Evolutionary conservation across 2,113 vertebrate species (phyloP).

Genomic region (Onychostruthus taczanowskii): DNA sequence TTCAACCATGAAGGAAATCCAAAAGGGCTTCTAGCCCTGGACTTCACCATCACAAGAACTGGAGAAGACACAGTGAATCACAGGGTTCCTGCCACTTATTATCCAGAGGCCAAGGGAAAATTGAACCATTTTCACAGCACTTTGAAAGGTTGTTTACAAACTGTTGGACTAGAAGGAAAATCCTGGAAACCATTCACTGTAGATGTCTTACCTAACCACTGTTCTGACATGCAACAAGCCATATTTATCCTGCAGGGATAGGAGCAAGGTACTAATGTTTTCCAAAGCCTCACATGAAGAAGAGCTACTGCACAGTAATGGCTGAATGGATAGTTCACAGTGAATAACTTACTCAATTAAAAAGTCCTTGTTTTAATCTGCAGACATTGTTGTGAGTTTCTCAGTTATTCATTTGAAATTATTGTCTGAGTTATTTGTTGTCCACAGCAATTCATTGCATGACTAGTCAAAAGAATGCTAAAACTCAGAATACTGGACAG

Average conservation of each 20-base stretch:
- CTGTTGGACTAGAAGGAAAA: background rate
- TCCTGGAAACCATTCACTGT: background rate
- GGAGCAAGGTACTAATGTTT: background rate
- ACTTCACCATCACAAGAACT: background rate
- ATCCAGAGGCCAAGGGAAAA: background rate
- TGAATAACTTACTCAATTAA: background rate
- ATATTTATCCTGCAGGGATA: background rate
- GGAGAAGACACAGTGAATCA: background rate
- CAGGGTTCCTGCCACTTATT: background rate
- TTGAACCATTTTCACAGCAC: background rate
- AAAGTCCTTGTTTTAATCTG: background rate
- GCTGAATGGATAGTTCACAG: background rate
- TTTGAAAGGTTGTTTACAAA: conserved; percentile 2
- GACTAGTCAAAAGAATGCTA: conserved; percentile 2
- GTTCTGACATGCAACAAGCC: background rate
- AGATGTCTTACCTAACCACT: background rate
- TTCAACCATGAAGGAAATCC: background rate
- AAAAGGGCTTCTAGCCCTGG: background rate
- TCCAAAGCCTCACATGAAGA: background rate
- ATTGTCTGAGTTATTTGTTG: background rate
- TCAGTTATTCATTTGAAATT: background rate
- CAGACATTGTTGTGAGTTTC: background rate
- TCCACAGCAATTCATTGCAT: background rate
- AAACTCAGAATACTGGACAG: background rate
- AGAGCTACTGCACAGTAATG: background rate